Evolutionary conservation across 2,113 vertebrate genomes (phyloP).

Genomic region (Poecilia latipinna): DNA sequence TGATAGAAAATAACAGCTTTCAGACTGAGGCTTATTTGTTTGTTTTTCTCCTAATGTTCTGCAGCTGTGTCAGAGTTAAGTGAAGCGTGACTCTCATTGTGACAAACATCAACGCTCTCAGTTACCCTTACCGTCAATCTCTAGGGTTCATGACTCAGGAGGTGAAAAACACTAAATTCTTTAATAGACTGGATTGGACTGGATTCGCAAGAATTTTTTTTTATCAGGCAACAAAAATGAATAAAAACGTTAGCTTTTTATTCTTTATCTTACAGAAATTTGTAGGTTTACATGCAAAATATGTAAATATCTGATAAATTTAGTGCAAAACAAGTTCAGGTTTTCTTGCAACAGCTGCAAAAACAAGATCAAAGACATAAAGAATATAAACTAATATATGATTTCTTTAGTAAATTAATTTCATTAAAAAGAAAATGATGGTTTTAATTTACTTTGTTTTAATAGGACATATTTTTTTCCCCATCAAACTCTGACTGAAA

Average conservation of each 20-base stretch:
- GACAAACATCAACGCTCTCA: slow-evolving; percentile 6
- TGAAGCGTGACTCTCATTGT: neutral
- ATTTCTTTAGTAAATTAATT: no score
- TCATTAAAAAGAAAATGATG: no score
- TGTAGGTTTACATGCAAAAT: neutral
- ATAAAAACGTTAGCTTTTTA: neutral
- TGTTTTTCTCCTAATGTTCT: slow-evolving; percentile 1
- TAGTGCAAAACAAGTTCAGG: no score
- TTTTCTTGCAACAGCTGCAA: neutral
- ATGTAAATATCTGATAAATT: no score
- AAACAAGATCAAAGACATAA: neutral
- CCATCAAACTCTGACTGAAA: no score
- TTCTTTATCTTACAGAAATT: neutral
- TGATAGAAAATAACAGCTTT: neutral
- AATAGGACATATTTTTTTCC: no score
- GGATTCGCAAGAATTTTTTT: neutral
- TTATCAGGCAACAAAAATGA: neutral
- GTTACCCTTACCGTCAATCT: neutral
- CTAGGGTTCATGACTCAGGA: neutral
- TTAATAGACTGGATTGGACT: neutral
- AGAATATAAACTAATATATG: no score
- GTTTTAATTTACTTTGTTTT: no score
- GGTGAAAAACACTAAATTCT: neutral
- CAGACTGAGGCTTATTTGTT: neutral
- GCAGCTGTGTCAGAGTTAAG: slow-evolving; percentile 10